Evolutionary conservation across 92 coral and sea anemone species (phyloP), one percentile per base, ranked within the genome.

Genomic region (Virgularia gustaviana): DNA sequence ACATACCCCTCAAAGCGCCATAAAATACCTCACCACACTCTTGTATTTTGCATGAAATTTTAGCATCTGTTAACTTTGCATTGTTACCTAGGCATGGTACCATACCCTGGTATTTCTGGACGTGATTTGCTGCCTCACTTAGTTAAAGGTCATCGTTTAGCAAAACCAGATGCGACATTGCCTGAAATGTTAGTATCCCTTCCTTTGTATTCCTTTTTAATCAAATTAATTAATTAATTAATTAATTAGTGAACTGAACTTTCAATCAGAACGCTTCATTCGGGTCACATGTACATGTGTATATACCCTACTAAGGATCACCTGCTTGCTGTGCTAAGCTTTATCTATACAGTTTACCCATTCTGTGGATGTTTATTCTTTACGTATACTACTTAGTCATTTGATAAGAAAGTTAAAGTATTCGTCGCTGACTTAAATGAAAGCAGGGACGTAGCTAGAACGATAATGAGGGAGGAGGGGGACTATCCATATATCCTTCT

Each of bases 41-140:
- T 3, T 55, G 8, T 55, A 18, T 22, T 24, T 4, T 55, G 28
- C 2, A 55, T 2, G 11, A 24, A 2, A 2, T 1, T 55, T 55
- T 5, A 19, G 27, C 27, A 6, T 55, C 15, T 53, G 2, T 9
- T 2, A 5, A 24, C 13, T 9, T 57, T 19, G 63, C 28, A 25
- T 63, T 65, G 13, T 25, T 44, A 28, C 34, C 34, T 49, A 67
- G 74, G 74, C 25, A 28, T 67, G 56, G 36, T 65, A 15, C 72
- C 72, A 1, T 65, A 65, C 31, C 53, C 34, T 36, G 72, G 72
- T 27, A 30, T 67, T 13, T 33, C 51, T 28, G 32, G 39, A 6
- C 23, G 1, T 0, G 74, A 67, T 15, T 30, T 45, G 42, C 5
- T 67, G 19, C 16, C 15, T 28, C 33, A n/a, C 10, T 31, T 67